Conservation (phyloP, 2,797 vertebrate species). For the Natrix natrix region DNA sequence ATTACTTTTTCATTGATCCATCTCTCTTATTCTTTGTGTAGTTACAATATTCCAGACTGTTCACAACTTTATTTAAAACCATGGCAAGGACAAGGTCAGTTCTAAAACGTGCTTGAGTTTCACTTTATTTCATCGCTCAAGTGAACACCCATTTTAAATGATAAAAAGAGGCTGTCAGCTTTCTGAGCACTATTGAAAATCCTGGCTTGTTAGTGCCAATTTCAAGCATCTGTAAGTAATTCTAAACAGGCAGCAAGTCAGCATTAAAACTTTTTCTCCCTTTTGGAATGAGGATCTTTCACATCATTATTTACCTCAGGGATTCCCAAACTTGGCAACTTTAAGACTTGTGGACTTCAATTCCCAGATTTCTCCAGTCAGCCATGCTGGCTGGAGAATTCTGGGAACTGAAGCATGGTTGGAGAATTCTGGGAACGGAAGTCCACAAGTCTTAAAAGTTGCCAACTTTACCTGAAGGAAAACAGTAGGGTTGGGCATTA, state of each 20-base stretch:
- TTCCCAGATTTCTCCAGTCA: no score
- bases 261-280: not conserved
- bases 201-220: conserved; percentile 19
- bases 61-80: conserved; percentile 21
- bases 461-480: not conserved
- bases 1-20: not conserved
- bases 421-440: no score
- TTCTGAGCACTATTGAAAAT: not conserved
- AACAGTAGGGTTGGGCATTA: not conserved
- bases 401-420: no score
- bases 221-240: conserved; percentile 1
- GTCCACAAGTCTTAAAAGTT: no score
- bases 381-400: no score
- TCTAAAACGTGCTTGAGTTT: conserved; percentile 25
- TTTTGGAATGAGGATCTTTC: not conserved
- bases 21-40: not conserved
- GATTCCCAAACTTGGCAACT: no score
- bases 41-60: conserved; percentile 1
- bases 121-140: not conserved
- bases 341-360: no score
- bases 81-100: conserved; percentile 1
- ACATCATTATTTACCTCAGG: not conserved
- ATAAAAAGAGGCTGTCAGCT: not conserved
- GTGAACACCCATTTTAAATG: conserved; percentile 18
- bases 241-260: not conserved